Percentiles rank a stretch among this genome's conserved stretches.
These are phyloP conservation scores for Lethenteron reissneri DNA, from an alignment of 2,113 vertebrate genomes.

Conservation along the genomic window DNA sequence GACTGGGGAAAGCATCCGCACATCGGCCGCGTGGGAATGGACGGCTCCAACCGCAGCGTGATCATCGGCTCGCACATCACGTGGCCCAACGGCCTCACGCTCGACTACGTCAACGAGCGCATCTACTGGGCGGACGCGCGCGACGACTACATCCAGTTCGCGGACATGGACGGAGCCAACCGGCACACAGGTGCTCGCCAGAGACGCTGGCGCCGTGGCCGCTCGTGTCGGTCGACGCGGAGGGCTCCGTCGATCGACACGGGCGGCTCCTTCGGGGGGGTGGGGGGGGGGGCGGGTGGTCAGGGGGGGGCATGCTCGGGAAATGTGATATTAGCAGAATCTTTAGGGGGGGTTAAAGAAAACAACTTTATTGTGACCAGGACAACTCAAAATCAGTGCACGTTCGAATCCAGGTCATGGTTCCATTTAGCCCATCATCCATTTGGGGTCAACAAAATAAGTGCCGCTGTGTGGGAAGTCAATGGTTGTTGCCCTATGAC, in stretches of 20 bases:
- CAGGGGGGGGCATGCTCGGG: background rate
- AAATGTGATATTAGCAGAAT: constrained; percentile 9
- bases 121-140: constrained; percentile 72
- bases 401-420: too few species aligned
- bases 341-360: constrained; percentile 8
- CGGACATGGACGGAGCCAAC: constrained; percentile 71
- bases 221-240: background rate
- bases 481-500: too few species aligned
- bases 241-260: background rate
- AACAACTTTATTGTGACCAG: constrained; percentile 10
- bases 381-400: constrained; percentile 2
- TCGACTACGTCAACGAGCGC: constrained; percentile 81
- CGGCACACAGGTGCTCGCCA: constrained; percentile 47
- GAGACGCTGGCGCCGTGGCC: constrained; percentile 8
- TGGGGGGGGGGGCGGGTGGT: background rate
- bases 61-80: constrained; percentile 70
- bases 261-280: background rate
- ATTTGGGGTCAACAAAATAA: too few species aligned
- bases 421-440: too few species aligned
- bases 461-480: too few species aligned
- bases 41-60: constrained; percentile 51
- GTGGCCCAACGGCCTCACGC: constrained; percentile 65
- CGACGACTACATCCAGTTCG: constrained; percentile 71
- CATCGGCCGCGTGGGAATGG: constrained; percentile 80
- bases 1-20: constrained; percentile 76